These are phyloP conservation scores for Eulemur mongoz DNA, from an alignment of 2,797 vertebrate species.

Conservation along the genomic window DNA sequence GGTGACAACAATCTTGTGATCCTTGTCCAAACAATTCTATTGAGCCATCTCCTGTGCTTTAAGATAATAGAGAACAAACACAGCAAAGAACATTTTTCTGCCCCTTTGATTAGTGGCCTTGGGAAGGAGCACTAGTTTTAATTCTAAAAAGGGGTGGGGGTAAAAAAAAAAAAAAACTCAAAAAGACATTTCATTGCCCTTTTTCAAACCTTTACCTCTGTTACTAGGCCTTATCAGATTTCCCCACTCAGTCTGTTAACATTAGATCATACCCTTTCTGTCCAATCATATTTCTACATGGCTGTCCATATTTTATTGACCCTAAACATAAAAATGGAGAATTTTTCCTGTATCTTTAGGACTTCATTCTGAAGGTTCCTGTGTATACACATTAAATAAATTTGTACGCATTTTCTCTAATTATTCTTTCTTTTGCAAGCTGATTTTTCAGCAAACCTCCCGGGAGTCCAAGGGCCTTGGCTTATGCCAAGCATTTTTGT, in stretches of 20 bases:
- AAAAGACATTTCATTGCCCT: neutral
- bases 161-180: neutral
- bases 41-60: neutral
- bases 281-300: neutral
- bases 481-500: neutral
- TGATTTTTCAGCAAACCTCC: neutral
- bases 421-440: neutral
- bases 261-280: neutral
- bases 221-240: neutral
- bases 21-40: neutral
- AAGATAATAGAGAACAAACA: neutral
- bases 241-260: neutral
- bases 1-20: neutral
- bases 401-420: neutral
- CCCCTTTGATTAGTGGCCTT: neutral
- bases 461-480: neutral
- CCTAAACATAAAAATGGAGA: neutral
- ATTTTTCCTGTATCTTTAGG: neutral
- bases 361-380: neutral
- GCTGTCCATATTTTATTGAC: neutral
- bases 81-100: neutral
- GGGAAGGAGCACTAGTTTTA: neutral
- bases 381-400: neutral
- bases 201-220: neutral
- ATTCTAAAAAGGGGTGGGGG: neutral